These are phyloP conservation scores for Dermolepida albohirtum DNA, from an alignment of 2,888 invertebrate species.

Conservation along the genomic window DNA sequence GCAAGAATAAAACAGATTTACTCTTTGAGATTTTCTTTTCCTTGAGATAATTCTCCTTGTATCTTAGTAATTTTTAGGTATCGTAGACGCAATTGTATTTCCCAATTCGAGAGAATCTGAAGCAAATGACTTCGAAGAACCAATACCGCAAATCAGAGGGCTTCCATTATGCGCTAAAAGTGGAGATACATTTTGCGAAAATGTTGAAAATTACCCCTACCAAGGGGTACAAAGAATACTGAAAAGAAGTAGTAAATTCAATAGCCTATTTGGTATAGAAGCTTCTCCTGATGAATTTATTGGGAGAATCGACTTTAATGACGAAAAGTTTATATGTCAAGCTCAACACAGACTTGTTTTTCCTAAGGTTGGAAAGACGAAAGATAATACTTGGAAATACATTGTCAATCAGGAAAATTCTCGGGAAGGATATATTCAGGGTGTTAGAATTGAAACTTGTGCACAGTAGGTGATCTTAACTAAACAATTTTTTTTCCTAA, in stretches of 20 bases:
- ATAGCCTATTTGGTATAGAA: slow-evolving; percentile 54
- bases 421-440: slow-evolving; percentile 69
- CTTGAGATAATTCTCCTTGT: no score
- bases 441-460: slow-evolving; percentile 80
- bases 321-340: slow-evolving; percentile 56
- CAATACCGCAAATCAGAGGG: slow-evolving; percentile 46
- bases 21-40: no score
- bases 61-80: no score
- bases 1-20: no score
- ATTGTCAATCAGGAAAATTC: slow-evolving; percentile 76
- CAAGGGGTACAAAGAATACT: slow-evolving; percentile 58
- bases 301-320: slow-evolving; percentile 54
- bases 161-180: slow-evolving; percentile 54
- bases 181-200: slow-evolving; percentile 64
- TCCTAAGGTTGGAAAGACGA: slow-evolving; percentile 72
- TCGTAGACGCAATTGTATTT: no score
- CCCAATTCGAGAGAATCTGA: slow-evolving; percentile 41
- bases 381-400: slow-evolving; percentile 74
- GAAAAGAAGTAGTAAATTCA: slow-evolving; percentile 50
- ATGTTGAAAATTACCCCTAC: slow-evolving; percentile 65
- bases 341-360: slow-evolving; percentile 67
- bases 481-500: no score
- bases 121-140: slow-evolving; percentile 42
- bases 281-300: slow-evolving; percentile 51
- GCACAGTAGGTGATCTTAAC: slow-evolving; percentile 74